Base-by-base conservation (phyloP, 2,888 invertebrate genomes). In the Leptodirus hochenwartii region DNA sequence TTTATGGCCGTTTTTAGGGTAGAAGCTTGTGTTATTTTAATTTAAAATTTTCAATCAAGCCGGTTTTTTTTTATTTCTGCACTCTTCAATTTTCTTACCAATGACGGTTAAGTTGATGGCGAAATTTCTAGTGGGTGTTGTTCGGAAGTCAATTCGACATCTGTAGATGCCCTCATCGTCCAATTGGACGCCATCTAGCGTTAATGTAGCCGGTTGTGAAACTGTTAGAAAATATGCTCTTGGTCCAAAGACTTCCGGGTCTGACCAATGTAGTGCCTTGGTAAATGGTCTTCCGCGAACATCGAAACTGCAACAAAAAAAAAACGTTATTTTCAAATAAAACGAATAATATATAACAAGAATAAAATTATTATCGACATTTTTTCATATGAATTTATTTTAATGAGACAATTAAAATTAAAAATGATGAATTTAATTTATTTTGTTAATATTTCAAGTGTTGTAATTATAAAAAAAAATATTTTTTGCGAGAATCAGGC, bases 121-220 rank as follows among this genome's bases (percentile, higher is more conserved):
- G 54, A 82, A 79, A 54, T 82, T 85, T 45, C 84, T 70, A 9
- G 87, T 85, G 16, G 85, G 84, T 5, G 84, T 79, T 48, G 81
- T 82, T 45, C 78, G 75, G 56, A 87, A 88, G 58, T 88, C 87
- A 17, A 88, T 87, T 37, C 88, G 64, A 54, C 88, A 88, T 41
- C 85, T 64, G 58, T 88, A 88, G 33, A 73, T 56, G 26, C 87
- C 87, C 50, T 85, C 85, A 45, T 88, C 88, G 45, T 79, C 78
- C 41, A 85, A 59, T 47, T 80, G 77, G 31, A 88, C 79, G 33
- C 80, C 79, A 47, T 78, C 81, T 34, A 88, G 67, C 22, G 79
- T 77, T 32, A 87, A 59, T 10, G 78, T 72, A 12, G 85, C 84
- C 26, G 85, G 82, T 38, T 74, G 67, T 8, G 79, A 73, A 29